These are phyloP conservation scores for Coccyzus lansbergi DNA, from an alignment of 2,797 vertebrate species.

Conservation along the genomic window DNA sequence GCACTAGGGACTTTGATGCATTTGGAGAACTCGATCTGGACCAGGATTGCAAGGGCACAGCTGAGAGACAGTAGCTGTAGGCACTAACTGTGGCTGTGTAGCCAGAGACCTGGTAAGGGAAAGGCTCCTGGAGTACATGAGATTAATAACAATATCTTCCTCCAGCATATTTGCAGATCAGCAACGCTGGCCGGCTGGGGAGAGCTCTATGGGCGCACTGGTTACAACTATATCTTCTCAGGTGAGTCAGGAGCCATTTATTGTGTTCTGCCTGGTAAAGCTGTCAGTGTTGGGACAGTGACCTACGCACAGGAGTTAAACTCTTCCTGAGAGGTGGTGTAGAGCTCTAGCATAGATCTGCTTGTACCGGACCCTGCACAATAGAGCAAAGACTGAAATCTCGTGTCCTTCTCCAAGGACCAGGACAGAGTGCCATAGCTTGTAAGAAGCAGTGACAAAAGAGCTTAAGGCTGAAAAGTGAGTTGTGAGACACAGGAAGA, in stretches of 20 bases:
- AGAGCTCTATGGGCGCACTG: slow-evolving; percentile 94
- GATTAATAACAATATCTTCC: slow-evolving; percentile 3
- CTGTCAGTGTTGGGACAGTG: neutral
- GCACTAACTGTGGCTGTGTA: neutral
- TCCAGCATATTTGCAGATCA: slow-evolving; percentile 95
- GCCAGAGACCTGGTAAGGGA: neutral
- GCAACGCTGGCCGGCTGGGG: slow-evolving; percentile 97
- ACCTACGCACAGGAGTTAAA: neutral
- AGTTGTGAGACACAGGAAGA: neutral
- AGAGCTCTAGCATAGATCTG: neutral
- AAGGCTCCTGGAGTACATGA: neutral
- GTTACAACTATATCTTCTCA: slow-evolving; percentile 99
- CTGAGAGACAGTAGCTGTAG: neutral
- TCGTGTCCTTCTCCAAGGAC: rapidly evolving
- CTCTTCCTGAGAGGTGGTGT: neutral
- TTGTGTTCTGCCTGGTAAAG: neutral
- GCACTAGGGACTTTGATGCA: neutral
- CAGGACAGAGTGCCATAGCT: neutral
- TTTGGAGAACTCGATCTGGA: neutral
- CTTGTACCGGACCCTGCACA: neutral
- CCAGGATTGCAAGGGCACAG: neutral
- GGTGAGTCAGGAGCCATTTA: slow-evolving; percentile 73
- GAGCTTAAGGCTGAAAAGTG: neutral
- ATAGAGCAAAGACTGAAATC: neutral
- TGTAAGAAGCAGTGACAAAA: neutral